A percentile compares a stretch with the other conserved stretches of the same genome.
Evolutionary conservation across 2,113 vertebrate species (phyloP).

Genomic region (Sciurus niger): DNA sequence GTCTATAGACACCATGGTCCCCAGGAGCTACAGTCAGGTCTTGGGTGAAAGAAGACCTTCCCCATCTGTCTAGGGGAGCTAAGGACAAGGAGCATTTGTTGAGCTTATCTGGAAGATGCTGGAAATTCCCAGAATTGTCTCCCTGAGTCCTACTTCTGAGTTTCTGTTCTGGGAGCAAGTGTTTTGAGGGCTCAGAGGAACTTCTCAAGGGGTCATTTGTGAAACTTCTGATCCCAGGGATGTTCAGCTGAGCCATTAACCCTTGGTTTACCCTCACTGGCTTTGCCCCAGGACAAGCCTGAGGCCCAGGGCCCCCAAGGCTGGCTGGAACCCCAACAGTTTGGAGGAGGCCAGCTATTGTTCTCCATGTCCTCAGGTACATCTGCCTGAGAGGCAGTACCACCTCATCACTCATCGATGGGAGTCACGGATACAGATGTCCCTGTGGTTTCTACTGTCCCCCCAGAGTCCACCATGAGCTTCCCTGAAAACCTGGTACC

Average conservation of each 20-base stretch:
- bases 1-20: not conserved
- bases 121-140: not conserved
- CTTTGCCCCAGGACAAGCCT: not conserved
- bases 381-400: conserved; percentile 93
- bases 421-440: conserved; percentile 91
- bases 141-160: not conserved
- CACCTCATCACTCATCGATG: conserved; percentile 89
- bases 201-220: not conserved
- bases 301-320: not conserved
- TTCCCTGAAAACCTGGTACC: conserved; percentile 93
- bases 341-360: not conserved
- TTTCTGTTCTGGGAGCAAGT: not conserved
- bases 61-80: not conserved
- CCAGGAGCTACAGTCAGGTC: not conserved
- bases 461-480: conserved; percentile 88
- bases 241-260: not conserved
- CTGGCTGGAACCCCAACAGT: too few species aligned
- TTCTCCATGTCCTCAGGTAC: conserved; percentile 87
- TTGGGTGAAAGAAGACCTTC: not conserved
- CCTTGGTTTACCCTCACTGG: not conserved
- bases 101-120: not conserved
- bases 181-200: not conserved
- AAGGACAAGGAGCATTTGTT: not conserved
- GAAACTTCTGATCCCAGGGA: not conserved
- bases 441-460: conserved; percentile 93